Percentiles rank a stretch among this genome's conserved stretches.
These are phyloP conservation scores for Drosophila kepulauana DNA, from an alignment of 1,140 invertebrate genomes.

Conservation along the genomic window DNA sequence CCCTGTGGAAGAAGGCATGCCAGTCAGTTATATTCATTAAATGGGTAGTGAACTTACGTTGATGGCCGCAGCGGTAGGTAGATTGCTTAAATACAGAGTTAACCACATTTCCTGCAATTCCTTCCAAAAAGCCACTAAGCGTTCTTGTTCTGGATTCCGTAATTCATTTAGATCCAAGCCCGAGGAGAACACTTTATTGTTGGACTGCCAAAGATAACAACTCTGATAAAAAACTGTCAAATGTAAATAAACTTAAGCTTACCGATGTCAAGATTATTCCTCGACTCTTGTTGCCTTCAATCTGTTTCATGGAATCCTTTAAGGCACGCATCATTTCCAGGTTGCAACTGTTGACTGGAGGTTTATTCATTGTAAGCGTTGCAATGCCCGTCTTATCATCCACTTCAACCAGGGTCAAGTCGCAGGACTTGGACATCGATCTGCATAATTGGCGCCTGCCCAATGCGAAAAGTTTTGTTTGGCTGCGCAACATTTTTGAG, in stretches of 20 bases:
- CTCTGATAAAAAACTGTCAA: too few relatives aligned
- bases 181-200: conserved; percentile 91
- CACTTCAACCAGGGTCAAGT: conserved; percentile 52
- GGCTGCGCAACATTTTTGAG: conserved; percentile 60
- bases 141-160: conserved; percentile 90
- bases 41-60: conserved; percentile 87
- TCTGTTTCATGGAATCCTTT: conserved; percentile 88
- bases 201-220: conserved; percentile 86
- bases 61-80: conserved; percentile 92
- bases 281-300: conserved; percentile 89
- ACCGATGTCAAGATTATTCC: conserved; percentile 93
- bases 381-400: conserved; percentile 88
- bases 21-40: neutral
- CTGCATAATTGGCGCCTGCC: conserved; percentile 19
- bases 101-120: conserved; percentile 92
- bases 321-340: conserved; percentile 90
- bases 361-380: conserved; percentile 89
- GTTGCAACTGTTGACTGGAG: conserved; percentile 94
- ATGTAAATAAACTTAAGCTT: conserved; percentile 4
- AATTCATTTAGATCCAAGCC: conserved; percentile 96
- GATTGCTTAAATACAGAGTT: conserved; percentile 89
- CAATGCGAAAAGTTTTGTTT: conserved; percentile 31
- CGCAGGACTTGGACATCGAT: conserved; percentile 17
- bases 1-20: conserved; percentile 86
- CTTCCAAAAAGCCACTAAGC: conserved; percentile 90